phyloP scores from a whole-genome alignment of 2,113 vertebrate genomes.

The Pedionomus torquatus region DNA sequence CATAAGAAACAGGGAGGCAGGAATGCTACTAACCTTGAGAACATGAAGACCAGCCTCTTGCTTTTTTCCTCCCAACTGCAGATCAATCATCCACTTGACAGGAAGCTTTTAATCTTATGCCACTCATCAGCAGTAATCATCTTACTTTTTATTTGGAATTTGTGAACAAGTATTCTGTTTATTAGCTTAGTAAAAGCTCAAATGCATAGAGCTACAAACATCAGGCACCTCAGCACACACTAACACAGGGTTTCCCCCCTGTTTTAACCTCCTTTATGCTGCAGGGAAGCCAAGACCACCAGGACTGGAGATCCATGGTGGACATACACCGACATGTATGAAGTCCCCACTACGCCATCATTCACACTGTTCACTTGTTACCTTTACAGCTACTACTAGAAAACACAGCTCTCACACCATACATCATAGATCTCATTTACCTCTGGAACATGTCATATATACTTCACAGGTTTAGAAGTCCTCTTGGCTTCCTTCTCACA shows the following conservation, averaged over 20 bases:
- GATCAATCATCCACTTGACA: neutral
- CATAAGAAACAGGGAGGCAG: neutral
- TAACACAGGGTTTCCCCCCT: neutral
- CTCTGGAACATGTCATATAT: neutral
- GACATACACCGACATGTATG: neutral
- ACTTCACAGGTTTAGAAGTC: neutral
- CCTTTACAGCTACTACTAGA: neutral
- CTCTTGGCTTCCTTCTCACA: neutral
- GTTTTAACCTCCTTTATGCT: neutral
- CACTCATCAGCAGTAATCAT: neutral
- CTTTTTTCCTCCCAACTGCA: neutral
- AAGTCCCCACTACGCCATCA: neutral
- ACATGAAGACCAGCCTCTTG: neutral
- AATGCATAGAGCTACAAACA: slow-evolving; percentile 10
- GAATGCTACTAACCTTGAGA: slow-evolving; percentile 51
- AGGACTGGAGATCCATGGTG: neutral
- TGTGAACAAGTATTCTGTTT: slow-evolving; percentile 26
- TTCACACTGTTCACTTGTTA: neutral
- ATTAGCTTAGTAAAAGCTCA: slow-evolving; percentile 12
- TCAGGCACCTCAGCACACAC: neutral
- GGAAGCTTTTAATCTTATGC: neutral
- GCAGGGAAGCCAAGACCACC: neutral
- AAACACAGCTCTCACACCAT: neutral
- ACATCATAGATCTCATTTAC: neutral
- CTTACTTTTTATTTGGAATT: neutral